phyloP scores from a whole-genome alignment of 2,113 vertebrate genomes.

The Cyphomyrus discorhynchus region DNA sequence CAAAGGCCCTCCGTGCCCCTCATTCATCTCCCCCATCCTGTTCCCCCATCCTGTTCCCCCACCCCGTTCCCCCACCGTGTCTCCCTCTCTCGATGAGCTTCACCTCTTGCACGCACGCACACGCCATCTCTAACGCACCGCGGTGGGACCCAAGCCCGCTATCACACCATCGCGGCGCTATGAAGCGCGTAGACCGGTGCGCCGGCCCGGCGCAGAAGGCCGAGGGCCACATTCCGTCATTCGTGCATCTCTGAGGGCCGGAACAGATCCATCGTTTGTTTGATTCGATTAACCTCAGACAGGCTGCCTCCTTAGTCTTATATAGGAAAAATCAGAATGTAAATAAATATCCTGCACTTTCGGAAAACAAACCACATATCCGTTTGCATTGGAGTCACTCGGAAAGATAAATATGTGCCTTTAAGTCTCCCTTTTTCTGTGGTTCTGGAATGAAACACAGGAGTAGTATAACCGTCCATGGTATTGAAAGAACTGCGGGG shows the following conservation, averaged over 20 bases:
- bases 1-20: constrained; percentile 57
- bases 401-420: not conserved
- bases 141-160: constrained; percentile 38
- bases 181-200: constrained; percentile 29
- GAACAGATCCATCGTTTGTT: constrained; percentile 53
- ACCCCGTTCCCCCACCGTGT: constrained; percentile 23
- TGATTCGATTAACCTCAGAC: constrained; percentile 65
- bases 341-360: constrained; percentile 2
- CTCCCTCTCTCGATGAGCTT: constrained; percentile 33
- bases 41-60: constrained; percentile 20
- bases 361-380: constrained; percentile 36
- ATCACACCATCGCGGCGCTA: constrained; percentile 15
- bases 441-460: not conserved
- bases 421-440: not conserved
- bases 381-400: constrained; percentile 37
- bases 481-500: not conserved
- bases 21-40: constrained; percentile 57
- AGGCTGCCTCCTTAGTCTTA: constrained; percentile 58
- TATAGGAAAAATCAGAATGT: constrained; percentile 21
- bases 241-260: constrained; percentile 61
- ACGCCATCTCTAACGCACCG: constrained; percentile 25
- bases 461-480: not conserved
- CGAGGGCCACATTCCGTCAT: constrained; percentile 51
- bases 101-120: constrained; percentile 17
- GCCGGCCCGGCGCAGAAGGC: constrained; percentile 47